A percentile compares a stretch with the other conserved stretches of the same genome.
These are phyloP conservation scores for Mesoligia furuncula DNA, from an alignment of 2,888 invertebrate species.

Conservation along the genomic window DNA sequence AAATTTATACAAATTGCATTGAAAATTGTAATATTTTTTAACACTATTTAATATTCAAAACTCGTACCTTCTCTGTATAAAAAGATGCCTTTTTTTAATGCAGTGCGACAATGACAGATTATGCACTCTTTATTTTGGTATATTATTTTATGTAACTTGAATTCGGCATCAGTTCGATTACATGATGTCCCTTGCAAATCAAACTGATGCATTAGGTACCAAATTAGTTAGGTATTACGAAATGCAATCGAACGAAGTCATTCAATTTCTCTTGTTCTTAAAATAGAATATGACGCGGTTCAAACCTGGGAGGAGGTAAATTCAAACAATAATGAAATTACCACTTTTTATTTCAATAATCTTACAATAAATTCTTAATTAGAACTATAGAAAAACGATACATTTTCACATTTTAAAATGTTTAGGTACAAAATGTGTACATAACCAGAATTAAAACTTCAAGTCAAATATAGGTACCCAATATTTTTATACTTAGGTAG, in stretches of 20 bases:
- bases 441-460: not conserved
- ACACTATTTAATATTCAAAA: not conserved
- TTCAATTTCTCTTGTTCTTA: not conserved
- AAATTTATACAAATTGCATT: not conserved
- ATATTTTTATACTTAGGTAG: too few species aligned
- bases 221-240: not conserved
- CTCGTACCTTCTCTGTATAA: slow-evolving; percentile 3
- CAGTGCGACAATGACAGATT: not conserved
- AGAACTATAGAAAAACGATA: not conserved
- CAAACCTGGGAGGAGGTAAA: not conserved
- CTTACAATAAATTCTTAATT: not conserved
- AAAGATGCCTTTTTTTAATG: not conserved
- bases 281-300: not conserved
- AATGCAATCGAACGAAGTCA: not conserved
- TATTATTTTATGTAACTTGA: not conserved
- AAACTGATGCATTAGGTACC: not conserved
- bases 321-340: not conserved
- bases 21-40: not conserved
- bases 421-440: not conserved
- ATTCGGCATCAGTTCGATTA: not conserved
- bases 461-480: not conserved
- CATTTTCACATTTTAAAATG: not conserved
- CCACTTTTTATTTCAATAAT: not conserved
- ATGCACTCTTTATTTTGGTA: not conserved
- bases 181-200: not conserved